Evolutionary conservation across 2,888 invertebrate genomes (phyloP), one percentile per base, ranked within the genome.

Genomic region (Spialia ferax): DNA sequence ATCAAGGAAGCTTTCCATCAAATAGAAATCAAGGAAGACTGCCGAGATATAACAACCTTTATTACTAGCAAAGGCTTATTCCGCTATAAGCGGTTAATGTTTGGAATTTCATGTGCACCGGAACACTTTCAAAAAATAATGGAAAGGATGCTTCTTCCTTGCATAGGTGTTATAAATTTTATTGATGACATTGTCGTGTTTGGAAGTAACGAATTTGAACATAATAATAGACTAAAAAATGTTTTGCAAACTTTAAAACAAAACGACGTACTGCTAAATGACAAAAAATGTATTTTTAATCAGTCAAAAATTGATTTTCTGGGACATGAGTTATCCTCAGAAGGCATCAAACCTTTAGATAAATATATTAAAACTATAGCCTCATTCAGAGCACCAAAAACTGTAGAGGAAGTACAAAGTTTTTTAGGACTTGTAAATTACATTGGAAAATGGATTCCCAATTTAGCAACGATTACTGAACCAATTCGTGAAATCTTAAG

Each of bases 31-130:
- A 63, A 76, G n/a, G 70, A 73, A 52, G 71, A 77, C 15, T 83
- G 42, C 15, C 80, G 1, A 71, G 81, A 65, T 69, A 79, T 86
- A 5, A 86, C 86, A 45, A 85, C 84, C 2, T 88, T 88, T 69
- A 78, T 80, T 8, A 84, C 85, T 3, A 74, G 74, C 23, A 73
- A 72, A 45, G 86, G 85, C 0, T 60, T 88, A n/a, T 85, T 70
- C 67, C 70, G 82, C 26, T 91, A 84, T 69, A 88, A 86, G 71
- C 55, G 86, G 13, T 42, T 86, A 8, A 82, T 83, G 80, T 87
- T 86, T 69, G 85, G 85, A 0, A 80, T 89, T 11, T 77, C 75
- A 1, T 85, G 85, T 60, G 91, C 91, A 4, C 82, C 85, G 0
- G 91, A 77, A 57, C 2, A 70, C 0, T 79, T 77, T 38, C 76